Evolutionary conservation across 2,113 vertebrate genomes (phyloP), one percentile per base, ranked within the genome.

Genomic region (Trogon surrucura): DNA sequence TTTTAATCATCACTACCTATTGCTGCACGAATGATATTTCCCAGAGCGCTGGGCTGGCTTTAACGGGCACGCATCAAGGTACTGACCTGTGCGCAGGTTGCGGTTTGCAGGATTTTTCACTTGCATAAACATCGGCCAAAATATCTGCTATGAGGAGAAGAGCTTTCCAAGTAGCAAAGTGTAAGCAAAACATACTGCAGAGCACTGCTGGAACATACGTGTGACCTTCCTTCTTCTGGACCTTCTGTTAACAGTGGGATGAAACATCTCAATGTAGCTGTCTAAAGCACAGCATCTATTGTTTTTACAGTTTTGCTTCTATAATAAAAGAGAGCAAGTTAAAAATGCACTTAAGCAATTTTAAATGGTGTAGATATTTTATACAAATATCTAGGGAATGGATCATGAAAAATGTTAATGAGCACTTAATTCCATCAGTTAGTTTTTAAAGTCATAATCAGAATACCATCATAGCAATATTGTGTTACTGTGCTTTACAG

Each of bases 1-100:
- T 6, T 77, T 26, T 38, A 14, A 25, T 50, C 7, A 32, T 48
- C 1, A 1, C 20, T 41, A 11, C 25, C 41, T 48, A 1, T 3
- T 61, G 58, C 50, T 56, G 10, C 19, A 9, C 6, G 34, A 47
- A 20, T 10, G 66, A 6, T 29, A 2, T 47, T 64, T 85, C 20
- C 54, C 45, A 56, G 48, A 26, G 45, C n/a, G 25, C 26, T 9
- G 5, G 10, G 16, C 41, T 53, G 41, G 32, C 51, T 61, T 44
- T 34, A 47, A 44, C 20, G 9, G 20, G 30, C 18, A 6, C 4
- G 8, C 20, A 13, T 56, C 23, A 14, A 38, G 38, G 45, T n/a
- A 34, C 22, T 4, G 54, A 36, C 4, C 9, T 10, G 4, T 47
- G 45, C 16, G 14, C 11, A 4, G 70, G 25, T 64, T 7, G 8